A percentile compares a stretch with the other conserved stretches of the same genome.
Conservation (phyloP, 2,797 vertebrate genomes). For the Okamejei kenojei region DNA sequence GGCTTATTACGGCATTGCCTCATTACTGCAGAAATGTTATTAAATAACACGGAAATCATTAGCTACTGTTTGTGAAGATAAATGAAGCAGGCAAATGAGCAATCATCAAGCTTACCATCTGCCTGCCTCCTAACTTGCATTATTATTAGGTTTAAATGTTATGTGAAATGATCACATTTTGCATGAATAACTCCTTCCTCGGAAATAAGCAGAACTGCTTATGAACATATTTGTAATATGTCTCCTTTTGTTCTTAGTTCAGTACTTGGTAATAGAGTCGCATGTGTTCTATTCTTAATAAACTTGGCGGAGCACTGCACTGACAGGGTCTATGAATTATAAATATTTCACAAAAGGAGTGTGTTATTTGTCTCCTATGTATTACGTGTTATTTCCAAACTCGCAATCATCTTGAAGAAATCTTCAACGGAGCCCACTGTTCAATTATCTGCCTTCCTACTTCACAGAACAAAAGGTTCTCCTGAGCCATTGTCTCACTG, state of each 20-base stretch:
- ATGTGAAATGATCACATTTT: not conserved
- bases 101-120: not conserved
- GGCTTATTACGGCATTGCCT: not conserved
- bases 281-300: not conserved
- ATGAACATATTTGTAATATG: not conserved
- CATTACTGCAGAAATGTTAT: constrained; percentile 17
- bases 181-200: not conserved
- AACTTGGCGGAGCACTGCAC: not conserved
- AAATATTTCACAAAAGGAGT: not conserved
- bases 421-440: not conserved
- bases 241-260: not conserved
- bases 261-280: not conserved
- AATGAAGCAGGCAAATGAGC: constrained; percentile 7
- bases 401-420: not conserved
- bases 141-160: not conserved
- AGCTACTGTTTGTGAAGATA: not conserved
- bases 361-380: not conserved
- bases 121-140: not conserved
- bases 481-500: not conserved
- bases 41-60: not conserved
- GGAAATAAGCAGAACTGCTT: not conserved
- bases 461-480: not conserved
- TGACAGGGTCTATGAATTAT: not conserved
- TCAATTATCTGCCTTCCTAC: not conserved
- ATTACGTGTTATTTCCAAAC: not conserved